Conservation (phyloP, 2,888 invertebrate species). For the Drosophila infuscata region DNA sequence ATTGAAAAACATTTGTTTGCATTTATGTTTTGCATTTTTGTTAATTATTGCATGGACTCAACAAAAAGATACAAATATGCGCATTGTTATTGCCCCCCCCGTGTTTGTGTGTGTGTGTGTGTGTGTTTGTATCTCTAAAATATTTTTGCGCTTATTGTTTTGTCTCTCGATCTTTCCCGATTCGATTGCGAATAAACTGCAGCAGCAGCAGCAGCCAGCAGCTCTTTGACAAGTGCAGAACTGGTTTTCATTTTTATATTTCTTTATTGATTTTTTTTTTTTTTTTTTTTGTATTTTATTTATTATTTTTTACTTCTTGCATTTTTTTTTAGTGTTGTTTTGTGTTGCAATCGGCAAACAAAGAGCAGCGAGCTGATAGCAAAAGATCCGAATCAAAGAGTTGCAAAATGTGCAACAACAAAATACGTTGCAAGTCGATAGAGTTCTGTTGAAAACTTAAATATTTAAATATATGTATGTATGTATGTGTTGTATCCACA, state of each 20-base stretch:
- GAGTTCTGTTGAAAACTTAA: background rate
- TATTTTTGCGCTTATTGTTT: conserved; percentile 32
- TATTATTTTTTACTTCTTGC: conserved; percentile 4
- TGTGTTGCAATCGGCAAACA: conserved; percentile 9
- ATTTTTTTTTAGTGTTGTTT: conserved; percentile 1
- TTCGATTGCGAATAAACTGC: conserved; percentile 20
- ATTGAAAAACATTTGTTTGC: conserved; percentile 49
- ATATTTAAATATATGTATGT: background rate
- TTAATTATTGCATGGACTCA: conserved; percentile 40
- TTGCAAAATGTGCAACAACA: background rate
- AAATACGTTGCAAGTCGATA: background rate
- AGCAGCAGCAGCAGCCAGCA: background rate
- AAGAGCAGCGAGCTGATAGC: conserved; percentile 12
- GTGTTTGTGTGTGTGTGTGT: background rate
- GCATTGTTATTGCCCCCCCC: conserved; percentile 10
- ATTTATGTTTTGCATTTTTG: conserved; percentile 31
- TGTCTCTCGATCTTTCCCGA: conserved; percentile 36
- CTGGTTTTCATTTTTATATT: conserved; percentile 36
- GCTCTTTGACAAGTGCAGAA: conserved; percentile 42
- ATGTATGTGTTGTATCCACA: no score
- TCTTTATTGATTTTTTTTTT: conserved; percentile 1
- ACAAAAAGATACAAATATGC: conserved; percentile 21
- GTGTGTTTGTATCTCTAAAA: conserved; percentile 22
- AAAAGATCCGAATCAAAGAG: conserved; percentile 12
- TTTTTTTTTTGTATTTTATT: background rate